Percentiles rank a stretch among this genome's conserved stretches.
phyloP scores from a whole-genome alignment of 2,113 vertebrate genomes.

The Azemiops feae region DNA sequence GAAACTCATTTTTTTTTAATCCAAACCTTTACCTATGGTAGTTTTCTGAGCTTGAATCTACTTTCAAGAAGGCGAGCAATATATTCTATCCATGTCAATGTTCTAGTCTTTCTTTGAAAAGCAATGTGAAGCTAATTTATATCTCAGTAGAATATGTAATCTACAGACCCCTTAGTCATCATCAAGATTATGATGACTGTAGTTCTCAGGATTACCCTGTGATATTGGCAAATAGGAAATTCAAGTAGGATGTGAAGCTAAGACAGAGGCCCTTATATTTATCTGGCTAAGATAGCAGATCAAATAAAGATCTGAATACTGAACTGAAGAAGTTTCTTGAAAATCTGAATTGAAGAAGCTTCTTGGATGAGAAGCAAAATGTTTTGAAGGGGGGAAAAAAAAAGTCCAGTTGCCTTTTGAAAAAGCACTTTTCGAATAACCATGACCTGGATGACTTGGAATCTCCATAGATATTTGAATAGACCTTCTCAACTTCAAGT shows the following conservation, averaged over 20 bases:
- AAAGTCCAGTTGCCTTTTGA: background rate
- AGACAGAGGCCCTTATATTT: background rate
- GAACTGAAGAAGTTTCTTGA: background rate
- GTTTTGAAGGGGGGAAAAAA: background rate
- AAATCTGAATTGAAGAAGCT: too few relatives aligned
- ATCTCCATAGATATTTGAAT: background rate
- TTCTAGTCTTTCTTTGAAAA: background rate
- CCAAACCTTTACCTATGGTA: background rate
- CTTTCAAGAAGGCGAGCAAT: background rate
- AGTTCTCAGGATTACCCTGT: background rate
- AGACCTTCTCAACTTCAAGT: background rate
- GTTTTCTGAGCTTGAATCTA: background rate
- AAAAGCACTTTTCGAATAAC: background rate
- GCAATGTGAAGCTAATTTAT: background rate
- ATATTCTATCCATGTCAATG: too few relatives aligned
- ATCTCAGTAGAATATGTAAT: background rate
- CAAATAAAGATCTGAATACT: background rate
- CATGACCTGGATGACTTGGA: background rate
- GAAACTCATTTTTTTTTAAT: background rate
- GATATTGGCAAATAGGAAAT: background rate
- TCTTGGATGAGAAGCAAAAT: background rate
- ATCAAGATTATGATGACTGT: rapidly evolving
- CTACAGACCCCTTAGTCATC: background rate
- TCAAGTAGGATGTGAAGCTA: background rate
- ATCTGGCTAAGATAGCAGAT: background rate